Evolutionary conservation across 2,797 vertebrate genomes (phyloP).

Genomic region (Halcyon leucocephala): DNA sequence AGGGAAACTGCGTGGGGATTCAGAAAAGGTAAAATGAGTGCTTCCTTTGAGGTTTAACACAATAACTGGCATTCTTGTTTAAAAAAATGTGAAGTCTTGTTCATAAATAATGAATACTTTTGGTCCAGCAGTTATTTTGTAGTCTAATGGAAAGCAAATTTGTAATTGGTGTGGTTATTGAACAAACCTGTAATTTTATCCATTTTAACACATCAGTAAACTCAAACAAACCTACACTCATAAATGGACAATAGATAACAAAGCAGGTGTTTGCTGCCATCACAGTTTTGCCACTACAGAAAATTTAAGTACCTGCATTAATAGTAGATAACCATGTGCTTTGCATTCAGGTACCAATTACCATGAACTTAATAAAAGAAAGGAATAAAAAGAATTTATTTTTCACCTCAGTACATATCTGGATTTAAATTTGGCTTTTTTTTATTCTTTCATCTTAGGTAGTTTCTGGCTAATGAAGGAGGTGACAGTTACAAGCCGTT

Average conservation of each 20-base stretch:
- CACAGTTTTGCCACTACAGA: neutral
- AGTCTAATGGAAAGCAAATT: neutral
- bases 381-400: neutral
- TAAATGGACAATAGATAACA: neutral
- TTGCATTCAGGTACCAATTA: neutral
- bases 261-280: neutral
- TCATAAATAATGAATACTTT: neutral
- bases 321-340: neutral
- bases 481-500: conserved; percentile 7
- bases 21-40: neutral
- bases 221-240: neutral
- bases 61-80: neutral
- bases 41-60: neutral
- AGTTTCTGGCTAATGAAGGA: conserved; percentile 23
- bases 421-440: neutral
- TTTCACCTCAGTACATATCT: neutral
- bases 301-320: neutral
- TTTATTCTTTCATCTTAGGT: neutral
- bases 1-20: neutral
- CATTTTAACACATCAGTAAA: neutral
- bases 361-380: neutral
- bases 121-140: neutral
- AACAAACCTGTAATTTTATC: conserved; percentile 22
- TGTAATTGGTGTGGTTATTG: neutral
- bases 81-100: neutral